These are phyloP conservation scores for Okapia johnstoni DNA, from an alignment of 2,113 vertebrate species.

Conservation along the genomic window DNA sequence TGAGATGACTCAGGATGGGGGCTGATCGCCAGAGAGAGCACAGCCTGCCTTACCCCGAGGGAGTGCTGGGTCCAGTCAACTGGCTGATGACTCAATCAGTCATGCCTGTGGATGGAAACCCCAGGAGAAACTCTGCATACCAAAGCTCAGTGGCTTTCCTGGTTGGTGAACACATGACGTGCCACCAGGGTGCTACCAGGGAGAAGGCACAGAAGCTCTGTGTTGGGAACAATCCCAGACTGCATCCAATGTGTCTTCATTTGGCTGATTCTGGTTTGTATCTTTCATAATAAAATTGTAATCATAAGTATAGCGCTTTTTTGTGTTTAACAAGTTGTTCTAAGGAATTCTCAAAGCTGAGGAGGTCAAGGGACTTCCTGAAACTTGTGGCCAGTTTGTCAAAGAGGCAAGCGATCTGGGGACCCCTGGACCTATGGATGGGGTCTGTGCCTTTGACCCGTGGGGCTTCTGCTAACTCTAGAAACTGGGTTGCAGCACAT, in stretches of 20 bases:
- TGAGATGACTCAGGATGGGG: neutral
- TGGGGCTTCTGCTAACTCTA: neutral
- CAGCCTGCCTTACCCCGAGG: rapidly evolving
- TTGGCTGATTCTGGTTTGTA: neutral
- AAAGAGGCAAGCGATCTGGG: neutral
- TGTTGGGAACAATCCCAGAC: neutral
- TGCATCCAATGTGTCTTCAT: neutral
- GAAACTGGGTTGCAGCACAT: no score
- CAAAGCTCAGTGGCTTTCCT: neutral
- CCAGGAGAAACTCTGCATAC: neutral
- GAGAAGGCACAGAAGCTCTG: neutral
- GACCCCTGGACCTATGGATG: neutral
- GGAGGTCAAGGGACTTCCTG: neutral
- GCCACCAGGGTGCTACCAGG: neutral
- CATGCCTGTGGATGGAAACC: rapidly evolving
- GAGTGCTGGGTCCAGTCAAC: neutral
- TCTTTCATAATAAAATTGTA: neutral
- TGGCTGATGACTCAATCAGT: neutral
- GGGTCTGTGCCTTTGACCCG: neutral
- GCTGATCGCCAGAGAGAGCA: neutral
- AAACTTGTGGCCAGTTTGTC: neutral
- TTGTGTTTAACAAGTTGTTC: neutral
- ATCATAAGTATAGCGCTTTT: neutral
- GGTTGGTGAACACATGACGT: neutral
- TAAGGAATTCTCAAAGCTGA: neutral